Base-by-base conservation (phyloP, 2,797 vertebrate species). In the Rhinichthys osculus region DNA sequence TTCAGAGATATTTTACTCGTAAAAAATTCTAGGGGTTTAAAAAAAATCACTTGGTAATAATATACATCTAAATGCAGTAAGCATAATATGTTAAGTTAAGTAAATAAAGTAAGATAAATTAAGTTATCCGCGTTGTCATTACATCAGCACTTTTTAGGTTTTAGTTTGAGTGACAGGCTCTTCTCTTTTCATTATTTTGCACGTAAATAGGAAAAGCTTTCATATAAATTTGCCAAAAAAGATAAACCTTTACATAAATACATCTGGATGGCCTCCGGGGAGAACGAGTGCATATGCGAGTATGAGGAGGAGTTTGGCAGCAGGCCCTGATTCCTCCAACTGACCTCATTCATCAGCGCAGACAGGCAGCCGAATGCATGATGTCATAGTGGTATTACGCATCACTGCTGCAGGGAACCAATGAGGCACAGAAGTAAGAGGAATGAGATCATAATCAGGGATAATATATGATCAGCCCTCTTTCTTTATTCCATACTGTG, bases 381-480 rank as follows among this genome's bases (percentile, higher is more conserved):
- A 87, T 70, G 79, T 88, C 83, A 83, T 78, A 54, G 71, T 30
- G 19, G 47, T 59, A 35, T 81, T 82, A 83, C 21, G 42, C 57
- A 77, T 82, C 72, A 86, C 81, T 80, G 23, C 71, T 85, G 52
- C 44, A 50, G 67, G 69, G 62, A 38, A 82, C 67, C 54, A 67
- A 52, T 82, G 50, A 83, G 85, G 62, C 54, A 80, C 74, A 59
- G 66, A 10, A 84, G 38, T 67, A 14, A 73, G 69, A 64, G 74
- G 79, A 77, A 81, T 82, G 83, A 85, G 74, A 76, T 86, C 72
- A 87, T 76, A 23, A 81, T 54, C 40, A 35, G 19, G 30, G 27
- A 78, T 78, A 72, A 74, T 66, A 52, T 80, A 80, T 52, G 66
- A 62, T 85, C 66, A 71, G n/a, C 7, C 42, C 19, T 78, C 38